phyloP scores from a whole-genome alignment of 2,113 vertebrate species.

The Polyodon spathula region DNA sequence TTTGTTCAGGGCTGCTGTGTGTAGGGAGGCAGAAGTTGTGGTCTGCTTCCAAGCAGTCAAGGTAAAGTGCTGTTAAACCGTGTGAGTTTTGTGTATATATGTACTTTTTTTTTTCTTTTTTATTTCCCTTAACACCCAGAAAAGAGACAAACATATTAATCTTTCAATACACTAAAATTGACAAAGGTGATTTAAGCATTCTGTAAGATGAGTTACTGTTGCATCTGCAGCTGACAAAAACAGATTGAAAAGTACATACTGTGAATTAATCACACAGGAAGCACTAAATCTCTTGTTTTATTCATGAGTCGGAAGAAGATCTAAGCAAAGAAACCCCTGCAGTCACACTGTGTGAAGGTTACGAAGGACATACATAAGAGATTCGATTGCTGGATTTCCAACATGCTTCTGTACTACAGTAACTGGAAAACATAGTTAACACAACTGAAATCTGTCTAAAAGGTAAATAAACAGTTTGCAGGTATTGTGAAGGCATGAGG shows the following conservation, averaged over 20 bases:
- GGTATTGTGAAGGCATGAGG: constrained; percentile 10
- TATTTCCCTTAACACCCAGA: no score
- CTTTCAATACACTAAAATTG: no score
- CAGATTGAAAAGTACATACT: constrained; percentile 53
- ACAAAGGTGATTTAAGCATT: no score
- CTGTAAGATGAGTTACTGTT: constrained; percentile 37
- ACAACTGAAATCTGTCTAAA: constrained; percentile 37
- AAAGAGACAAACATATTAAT: no score
- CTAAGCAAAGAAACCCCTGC: constrained; percentile 60
- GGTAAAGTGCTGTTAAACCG: no score
- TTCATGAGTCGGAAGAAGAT: constrained; percentile 67
- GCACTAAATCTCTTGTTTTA: constrained; percentile 66
- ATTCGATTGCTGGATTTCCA: constrained; percentile 32
- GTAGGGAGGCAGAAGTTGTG: no score
- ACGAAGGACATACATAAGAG: constrained; percentile 34
- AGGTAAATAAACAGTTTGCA: constrained; percentile 38
- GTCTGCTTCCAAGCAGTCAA: no score
- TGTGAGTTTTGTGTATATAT: no score
- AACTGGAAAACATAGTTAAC: constrained; percentile 43
- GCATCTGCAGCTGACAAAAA: constrained; percentile 59
- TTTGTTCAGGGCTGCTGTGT: no score
- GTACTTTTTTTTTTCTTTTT: no score
- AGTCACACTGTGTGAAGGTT: constrained; percentile 61
- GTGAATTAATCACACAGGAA: constrained; percentile 63
- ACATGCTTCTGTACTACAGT: constrained; percentile 29